Conservation (phyloP, 2,797 vertebrate species). For the Hydrophis major region DNA sequence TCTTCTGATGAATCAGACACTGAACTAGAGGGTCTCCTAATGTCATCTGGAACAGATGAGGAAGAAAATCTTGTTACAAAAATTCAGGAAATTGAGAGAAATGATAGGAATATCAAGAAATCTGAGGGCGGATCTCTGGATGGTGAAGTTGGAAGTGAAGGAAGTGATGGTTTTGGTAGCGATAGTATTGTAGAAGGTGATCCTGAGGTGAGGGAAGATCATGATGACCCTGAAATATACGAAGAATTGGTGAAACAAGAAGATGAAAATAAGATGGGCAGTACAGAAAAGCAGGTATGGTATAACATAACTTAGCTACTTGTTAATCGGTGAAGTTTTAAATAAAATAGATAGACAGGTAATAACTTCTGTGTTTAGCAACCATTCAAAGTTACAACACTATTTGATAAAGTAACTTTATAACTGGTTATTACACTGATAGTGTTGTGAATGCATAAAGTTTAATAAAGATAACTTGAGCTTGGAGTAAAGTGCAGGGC, state of each 20-base stretch:
- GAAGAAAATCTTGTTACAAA: slow-evolving; percentile 65
- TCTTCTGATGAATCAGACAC: slow-evolving; percentile 55
- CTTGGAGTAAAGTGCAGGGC: too few relatives aligned
- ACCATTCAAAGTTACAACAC: not conserved
- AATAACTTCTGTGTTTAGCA: not conserved
- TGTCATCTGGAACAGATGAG: slow-evolving; percentile 55
- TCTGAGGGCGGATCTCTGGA: slow-evolving; percentile 36
- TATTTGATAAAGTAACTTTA: not conserved
- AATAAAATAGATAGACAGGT: not conserved
- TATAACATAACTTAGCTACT: not conserved
- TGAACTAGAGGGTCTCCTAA: slow-evolving; percentile 53
- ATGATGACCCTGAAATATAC: slow-evolving; percentile 61
- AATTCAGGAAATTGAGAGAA: slow-evolving; percentile 68
- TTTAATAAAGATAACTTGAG: too few relatives aligned
- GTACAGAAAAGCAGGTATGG: slow-evolving; percentile 83
- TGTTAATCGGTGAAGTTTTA: not conserved
- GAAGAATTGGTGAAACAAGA: slow-evolving; percentile 59
- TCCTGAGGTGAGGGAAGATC: slow-evolving; percentile 59
- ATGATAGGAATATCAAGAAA: slow-evolving; percentile 68
- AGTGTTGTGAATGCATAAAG: too few relatives aligned
- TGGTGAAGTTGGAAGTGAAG: slow-evolving; percentile 44
- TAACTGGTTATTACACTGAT: not conserved
- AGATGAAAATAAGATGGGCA: slow-evolving; percentile 61
- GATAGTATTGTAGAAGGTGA: not conserved
- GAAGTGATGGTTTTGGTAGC: slow-evolving; percentile 56